Evolutionary conservation across 2,113 vertebrate genomes (phyloP).

Genomic region (Zosterops pallidus): DNA sequence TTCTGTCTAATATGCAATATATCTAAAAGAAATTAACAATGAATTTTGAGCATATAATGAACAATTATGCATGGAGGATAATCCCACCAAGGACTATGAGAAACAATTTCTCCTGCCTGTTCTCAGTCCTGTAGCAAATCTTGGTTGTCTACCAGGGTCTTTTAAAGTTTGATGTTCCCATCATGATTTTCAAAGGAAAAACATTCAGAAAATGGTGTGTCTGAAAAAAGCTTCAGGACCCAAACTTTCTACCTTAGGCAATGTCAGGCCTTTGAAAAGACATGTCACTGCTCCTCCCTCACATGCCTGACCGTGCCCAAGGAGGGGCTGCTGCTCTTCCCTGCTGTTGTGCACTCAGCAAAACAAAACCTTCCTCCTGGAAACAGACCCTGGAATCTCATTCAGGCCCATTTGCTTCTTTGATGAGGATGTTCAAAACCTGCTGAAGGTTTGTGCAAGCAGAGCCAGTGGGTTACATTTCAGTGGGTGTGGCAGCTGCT

Average conservation of each 20-base stretch:
- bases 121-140: background rate
- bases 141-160: background rate
- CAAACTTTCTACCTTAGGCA: background rate
- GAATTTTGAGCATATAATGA: conserved; percentile 43
- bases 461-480: background rate
- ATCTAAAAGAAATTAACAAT: conserved; percentile 35
- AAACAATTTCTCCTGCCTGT: background rate
- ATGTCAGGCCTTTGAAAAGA: background rate
- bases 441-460: background rate
- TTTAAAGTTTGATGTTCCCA: conserved; percentile 1
- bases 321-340: conserved; percentile 21
- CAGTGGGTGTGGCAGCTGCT: conserved; percentile 29
- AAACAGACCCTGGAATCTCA: conserved; percentile 49
- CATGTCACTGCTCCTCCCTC: background rate
- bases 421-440: conserved; percentile 41
- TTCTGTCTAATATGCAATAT: conserved; percentile 17
- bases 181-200: background rate
- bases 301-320: background rate
- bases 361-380: conserved; percentile 51
- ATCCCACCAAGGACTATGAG: conserved; percentile 5
- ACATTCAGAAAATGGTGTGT: background rate
- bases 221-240: background rate
- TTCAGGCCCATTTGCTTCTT: conserved; percentile 12
- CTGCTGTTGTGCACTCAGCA: background rate
- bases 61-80: conserved; percentile 57